A percentile compares a stretch with the other conserved stretches of the same genome.
phyloP scores from a whole-genome alignment of 2,113 vertebrate genomes.

The Sardina pilchardus region DNA sequence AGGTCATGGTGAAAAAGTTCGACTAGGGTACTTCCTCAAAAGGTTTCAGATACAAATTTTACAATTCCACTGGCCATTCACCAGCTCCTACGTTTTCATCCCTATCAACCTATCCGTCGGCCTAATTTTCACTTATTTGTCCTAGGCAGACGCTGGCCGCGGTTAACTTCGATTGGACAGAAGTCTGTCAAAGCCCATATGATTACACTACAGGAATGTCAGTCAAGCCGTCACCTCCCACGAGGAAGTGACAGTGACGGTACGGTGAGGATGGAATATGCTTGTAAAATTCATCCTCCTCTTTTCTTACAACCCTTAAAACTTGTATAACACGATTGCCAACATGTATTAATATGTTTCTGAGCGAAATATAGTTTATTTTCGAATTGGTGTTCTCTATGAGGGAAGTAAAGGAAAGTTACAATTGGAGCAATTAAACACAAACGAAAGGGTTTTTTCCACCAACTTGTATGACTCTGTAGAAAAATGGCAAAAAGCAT shows the following conservation, averaged over 20 bases:
- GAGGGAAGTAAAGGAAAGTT: too few species aligned
- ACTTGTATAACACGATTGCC: too few species aligned
- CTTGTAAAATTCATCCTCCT: too few species aligned
- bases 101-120: not conserved
- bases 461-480: too few species aligned
- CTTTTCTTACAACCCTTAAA: too few species aligned
- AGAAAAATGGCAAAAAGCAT: too few species aligned
- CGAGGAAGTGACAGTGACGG: not conserved
- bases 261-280: too few species aligned
- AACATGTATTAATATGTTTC: too few species aligned
- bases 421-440: too few species aligned
- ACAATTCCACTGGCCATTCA: slow-evolving; percentile 7
- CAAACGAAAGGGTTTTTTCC: too few species aligned
- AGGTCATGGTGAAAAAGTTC: slow-evolving; percentile 63
- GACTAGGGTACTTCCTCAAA: not conserved
- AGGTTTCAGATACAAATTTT: slow-evolving; percentile 10
- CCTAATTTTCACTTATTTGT: slow-evolving; percentile 8
- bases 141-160: not conserved
- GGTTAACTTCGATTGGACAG: not conserved
- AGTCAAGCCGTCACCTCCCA: slow-evolving; percentile 8
- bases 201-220: slow-evolving; percentile 16
- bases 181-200: not conserved
- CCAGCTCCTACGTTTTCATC: slow-evolving; percentile 11
- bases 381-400: too few species aligned
- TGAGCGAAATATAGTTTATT: too few species aligned